Base-by-base conservation (phyloP, 2,797 vertebrate species). In the Premnoplex brunnescens region DNA sequence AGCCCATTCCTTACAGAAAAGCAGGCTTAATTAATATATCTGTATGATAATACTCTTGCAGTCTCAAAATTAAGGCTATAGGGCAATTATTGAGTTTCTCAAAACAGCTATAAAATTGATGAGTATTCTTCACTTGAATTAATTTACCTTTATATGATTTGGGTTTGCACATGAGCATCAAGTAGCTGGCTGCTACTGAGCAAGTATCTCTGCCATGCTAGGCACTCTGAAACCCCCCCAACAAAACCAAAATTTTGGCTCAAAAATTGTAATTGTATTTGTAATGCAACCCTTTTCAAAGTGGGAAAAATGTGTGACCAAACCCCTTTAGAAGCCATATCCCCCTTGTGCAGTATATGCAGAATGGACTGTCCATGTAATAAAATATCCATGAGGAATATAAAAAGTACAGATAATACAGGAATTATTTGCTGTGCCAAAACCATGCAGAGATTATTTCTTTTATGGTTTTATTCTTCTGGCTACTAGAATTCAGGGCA, bases 301-400 rank as follows among this genome's bases (percentile, higher is more conserved):
- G 10, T 2, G 7, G 30, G 18, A 46, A 32, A 87, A 81, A 87
- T 20, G 3, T 51, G 32, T 69, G 34, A 66, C 5, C 55, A 62
- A 83, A 41, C 8, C 7, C 1, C 18, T 85, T 58, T 75, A 22
- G 36, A 76, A 39, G n/a, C 20, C 4, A 2, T 46, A 39, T 44
- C 1, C 10, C 3, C 8, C 7, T 60, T 44, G 2, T 54, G 51
- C 11, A 78, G 26, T 3, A 1, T 24, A 14, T 60, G 41, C 41
- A 39, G 63, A 54, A 56, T 39, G n/a, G 10, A 37, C 34, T 68
- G 6, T 68, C 46, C 9, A 5, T 32, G 37, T 63, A 64, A 72
- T 26, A 41, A 83, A 88, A 77, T 28, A 66, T 5, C 39, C 21
- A 6, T 12, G 34, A 75, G 34, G 32, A 75, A 66, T 55, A 58